Conservation (phyloP, 35 echinoderm and acorn worm genomes). For the Heliocidaris erythrogramma region DNA sequence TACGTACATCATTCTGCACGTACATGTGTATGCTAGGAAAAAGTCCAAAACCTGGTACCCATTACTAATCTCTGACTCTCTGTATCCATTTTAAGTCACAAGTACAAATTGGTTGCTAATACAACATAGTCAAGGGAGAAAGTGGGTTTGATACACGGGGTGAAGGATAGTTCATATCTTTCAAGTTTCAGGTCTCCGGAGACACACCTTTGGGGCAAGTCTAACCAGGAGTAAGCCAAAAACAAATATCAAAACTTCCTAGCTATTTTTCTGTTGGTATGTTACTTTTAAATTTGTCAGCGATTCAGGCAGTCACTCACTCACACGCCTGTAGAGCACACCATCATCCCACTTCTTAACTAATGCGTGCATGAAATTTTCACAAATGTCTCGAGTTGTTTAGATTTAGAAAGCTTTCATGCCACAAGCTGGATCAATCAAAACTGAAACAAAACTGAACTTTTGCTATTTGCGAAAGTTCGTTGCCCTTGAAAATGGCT, state of each 20-base stretch:
- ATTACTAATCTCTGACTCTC: neutral
- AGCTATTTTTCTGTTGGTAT: neutral
- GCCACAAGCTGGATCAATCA: no score
- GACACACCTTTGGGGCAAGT: neutral
- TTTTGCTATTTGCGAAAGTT: no score
- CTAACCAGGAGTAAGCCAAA: neutral
- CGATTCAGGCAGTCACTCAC: neutral
- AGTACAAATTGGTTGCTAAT: conserved; percentile 11
- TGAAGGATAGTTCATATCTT: neutral
- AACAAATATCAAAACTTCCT: conserved; percentile 11
- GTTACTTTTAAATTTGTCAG: neutral
- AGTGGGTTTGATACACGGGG: neutral
- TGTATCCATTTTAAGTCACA: neutral
- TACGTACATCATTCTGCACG: neutral
- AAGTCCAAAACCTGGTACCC: neutral
- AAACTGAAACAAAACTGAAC: no score
- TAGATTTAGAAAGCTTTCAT: no score
- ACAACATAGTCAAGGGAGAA: neutral
- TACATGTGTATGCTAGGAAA: neutral
- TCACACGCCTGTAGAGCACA: no score
- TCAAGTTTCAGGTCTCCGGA: neutral
- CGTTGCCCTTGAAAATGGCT: no score
- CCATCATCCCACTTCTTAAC: no score
- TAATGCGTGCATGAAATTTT: no score
- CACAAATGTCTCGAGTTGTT: no score